Conservation (phyloP, 2,797 vertebrate species). For the Spinus pinus region DNA sequence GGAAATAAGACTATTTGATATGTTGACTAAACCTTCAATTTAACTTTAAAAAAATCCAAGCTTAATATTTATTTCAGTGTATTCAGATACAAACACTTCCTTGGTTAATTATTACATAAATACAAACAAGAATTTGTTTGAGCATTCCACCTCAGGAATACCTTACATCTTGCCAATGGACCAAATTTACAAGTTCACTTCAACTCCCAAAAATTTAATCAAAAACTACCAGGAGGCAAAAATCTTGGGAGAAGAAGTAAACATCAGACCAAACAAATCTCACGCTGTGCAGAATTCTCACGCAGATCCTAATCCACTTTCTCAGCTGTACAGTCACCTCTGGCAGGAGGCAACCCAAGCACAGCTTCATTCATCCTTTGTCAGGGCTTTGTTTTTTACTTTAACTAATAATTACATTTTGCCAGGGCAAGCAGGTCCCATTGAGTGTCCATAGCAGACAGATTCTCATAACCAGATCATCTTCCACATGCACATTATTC, state of each 20-base stretch:
- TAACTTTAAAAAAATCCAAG: not conserved
- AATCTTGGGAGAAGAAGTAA: not conserved
- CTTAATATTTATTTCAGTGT: not conserved
- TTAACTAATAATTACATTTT: not conserved
- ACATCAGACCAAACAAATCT: not conserved
- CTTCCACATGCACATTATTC: not conserved
- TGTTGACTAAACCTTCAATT: not conserved
- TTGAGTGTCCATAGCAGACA: not conserved
- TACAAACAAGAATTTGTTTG: not conserved
- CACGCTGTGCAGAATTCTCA: too few relatives aligned
- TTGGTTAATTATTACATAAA: slow-evolving; percentile 20
- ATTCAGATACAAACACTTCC: not conserved
- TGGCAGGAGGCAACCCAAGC: not conserved
- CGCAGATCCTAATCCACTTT: not conserved
- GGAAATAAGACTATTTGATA: not conserved
- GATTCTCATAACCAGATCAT: not conserved
- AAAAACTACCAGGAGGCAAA: not conserved
- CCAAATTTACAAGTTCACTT: not conserved
- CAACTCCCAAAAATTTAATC: not conserved
- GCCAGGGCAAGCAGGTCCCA: not conserved
- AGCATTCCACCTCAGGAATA: not conserved
- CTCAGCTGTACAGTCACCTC: not conserved
- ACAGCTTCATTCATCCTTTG: not conserved
- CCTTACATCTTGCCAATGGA: not conserved
- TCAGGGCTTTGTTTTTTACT: not conserved